Conservation (phyloP, 2,888 invertebrate species). For the Alloplasta piceator region DNA sequence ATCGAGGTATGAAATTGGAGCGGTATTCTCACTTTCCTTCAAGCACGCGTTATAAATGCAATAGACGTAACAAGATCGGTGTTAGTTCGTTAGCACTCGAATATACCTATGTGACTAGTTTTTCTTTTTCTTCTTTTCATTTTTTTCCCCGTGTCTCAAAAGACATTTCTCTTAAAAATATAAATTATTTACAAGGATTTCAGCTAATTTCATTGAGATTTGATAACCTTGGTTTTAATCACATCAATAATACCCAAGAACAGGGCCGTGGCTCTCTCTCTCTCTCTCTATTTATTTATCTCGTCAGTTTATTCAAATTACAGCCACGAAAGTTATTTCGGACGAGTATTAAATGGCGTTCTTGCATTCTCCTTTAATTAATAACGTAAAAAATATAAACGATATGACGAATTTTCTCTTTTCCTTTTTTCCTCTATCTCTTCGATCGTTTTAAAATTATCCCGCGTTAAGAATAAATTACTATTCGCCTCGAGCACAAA, state of each 20-base stretch:
- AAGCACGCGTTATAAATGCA: conserved; percentile 81
- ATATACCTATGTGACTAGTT: conserved; percentile 83
- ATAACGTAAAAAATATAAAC: conserved; percentile 62
- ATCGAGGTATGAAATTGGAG: conserved; percentile 80
- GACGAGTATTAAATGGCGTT: conserved; percentile 65
- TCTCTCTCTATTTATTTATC: conserved; percentile 31
- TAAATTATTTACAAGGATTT: conserved; percentile 82
- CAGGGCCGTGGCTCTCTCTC: conserved; percentile 76
- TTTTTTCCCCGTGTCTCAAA: conserved; percentile 73
- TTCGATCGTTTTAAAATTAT: conserved; percentile 14
- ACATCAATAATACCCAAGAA: conserved; percentile 81
- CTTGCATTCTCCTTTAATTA: conserved; percentile 56
- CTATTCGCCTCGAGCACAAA: conserved; percentile 38
- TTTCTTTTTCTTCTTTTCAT: conserved; percentile 57
- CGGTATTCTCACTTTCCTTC: conserved; percentile 72
- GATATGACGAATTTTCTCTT: conserved; percentile 29
- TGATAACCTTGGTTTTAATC: conserved; percentile 80
- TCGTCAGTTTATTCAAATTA: conserved; percentile 41
- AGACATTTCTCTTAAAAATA: conserved; percentile 82
- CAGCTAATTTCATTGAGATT: conserved; percentile 79
- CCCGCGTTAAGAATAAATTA: conserved; percentile 1
- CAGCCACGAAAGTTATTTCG: conserved; percentile 64
- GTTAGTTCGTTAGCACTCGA: conserved; percentile 82
- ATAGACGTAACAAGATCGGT: conserved; percentile 81
- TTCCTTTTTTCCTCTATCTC: conserved; percentile 13